These are phyloP conservation scores for Tenthredo notha DNA, from an alignment of 2,888 invertebrate species.

Conservation along the genomic window DNA sequence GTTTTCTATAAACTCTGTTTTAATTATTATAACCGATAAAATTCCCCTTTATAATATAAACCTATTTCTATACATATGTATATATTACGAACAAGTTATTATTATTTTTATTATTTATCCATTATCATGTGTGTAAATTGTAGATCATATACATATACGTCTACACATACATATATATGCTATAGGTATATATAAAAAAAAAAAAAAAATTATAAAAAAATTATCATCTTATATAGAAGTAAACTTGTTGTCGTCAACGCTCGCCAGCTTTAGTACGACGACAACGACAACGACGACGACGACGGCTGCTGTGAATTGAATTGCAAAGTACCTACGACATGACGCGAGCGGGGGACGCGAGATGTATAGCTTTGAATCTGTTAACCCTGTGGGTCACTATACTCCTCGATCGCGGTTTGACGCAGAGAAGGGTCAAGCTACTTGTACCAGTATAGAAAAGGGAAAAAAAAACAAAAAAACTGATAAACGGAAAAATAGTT, in stretches of 20 bases:
- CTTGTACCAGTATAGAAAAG: background rate
- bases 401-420: slow-evolving; percentile 16
- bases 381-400: slow-evolving; percentile 46
- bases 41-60: background rate
- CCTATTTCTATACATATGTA: background rate
- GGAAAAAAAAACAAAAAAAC: background rate
- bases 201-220: background rate
- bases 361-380: slow-evolving; percentile 33
- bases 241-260: slow-evolving; percentile 16
- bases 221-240: background rate
- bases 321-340: slow-evolving; percentile 31
- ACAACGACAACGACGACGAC: no score
- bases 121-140: background rate
- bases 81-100: no score
- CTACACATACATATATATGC: background rate
- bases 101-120: background rate
- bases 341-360: slow-evolving; percentile 2
- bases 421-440: slow-evolving; percentile 13
- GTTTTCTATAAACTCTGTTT: background rate
- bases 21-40: background rate
- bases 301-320: slow-evolving; percentile 29
- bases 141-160: background rate
- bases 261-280: background rate
- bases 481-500: background rate
- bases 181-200: background rate